Evolutionary conservation across 2,113 vertebrate genomes (phyloP).

Genomic region (Leptobrachium leishanense): DNA sequence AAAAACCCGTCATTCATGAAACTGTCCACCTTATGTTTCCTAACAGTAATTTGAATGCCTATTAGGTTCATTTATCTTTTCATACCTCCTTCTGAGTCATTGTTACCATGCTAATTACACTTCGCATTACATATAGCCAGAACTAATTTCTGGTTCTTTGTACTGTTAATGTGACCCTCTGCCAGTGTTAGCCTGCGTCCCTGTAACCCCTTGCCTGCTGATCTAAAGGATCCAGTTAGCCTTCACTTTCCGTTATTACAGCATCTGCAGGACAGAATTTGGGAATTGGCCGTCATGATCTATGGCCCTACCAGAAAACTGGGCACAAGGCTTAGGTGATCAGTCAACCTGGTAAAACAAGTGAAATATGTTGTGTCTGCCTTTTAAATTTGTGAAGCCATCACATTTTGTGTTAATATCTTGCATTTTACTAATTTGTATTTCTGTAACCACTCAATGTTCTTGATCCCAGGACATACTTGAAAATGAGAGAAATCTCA

Average conservation of each 20-base stretch:
- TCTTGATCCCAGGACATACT: no score
- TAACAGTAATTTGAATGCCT: slow-evolving; percentile 28
- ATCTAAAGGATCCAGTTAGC: neutral
- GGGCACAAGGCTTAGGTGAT: neutral
- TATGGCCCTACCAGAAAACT: neutral
- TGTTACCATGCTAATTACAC: slow-evolving; percentile 45
- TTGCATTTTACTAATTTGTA: no score
- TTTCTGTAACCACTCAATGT: no score
- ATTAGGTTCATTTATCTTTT: slow-evolving; percentile 17
- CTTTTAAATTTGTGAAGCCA: no score
- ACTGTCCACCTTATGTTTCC: slow-evolving; percentile 20
- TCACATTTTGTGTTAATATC: no score
- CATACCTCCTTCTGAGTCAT: slow-evolving; percentile 28
- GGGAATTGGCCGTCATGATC: neutral
- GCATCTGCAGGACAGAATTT: slow-evolving; percentile 16
- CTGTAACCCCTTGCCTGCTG: neutral
- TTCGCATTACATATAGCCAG: slow-evolving; percentile 34
- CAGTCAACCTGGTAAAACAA: no score
- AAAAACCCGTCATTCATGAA: slow-evolving; percentile 10
- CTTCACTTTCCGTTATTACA: slow-evolving; percentile 6
- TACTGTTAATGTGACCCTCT: slow-evolving; percentile 49
- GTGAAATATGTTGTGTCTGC: no score
- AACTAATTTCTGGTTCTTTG: slow-evolving; percentile 46
- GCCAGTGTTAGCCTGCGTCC: slow-evolving; percentile 39
- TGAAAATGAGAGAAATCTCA: no score